These are phyloP conservation scores for Microtus ochrogaster DNA, from an alignment of 2,113 vertebrate genomes.

Conservation along the genomic window DNA sequence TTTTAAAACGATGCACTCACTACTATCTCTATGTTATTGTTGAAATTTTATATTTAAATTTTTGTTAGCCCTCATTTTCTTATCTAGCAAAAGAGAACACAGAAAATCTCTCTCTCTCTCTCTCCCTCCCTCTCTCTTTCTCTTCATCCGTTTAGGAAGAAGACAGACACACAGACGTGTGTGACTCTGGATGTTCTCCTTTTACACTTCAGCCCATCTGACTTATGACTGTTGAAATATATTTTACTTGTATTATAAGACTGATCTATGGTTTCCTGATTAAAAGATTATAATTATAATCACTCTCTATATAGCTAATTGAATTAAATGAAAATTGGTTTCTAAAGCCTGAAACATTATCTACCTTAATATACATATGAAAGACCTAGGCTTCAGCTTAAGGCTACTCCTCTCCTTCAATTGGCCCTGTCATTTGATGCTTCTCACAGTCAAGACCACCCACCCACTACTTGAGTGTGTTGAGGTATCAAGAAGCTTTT, in stretches of 20 bases:
- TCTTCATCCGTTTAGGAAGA: not conserved
- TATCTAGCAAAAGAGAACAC: not conserved
- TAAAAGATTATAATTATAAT: not conserved
- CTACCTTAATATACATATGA: not conserved
- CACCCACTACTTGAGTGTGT: not conserved
- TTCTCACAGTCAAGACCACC: not conserved
- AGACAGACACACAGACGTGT: too few species aligned
- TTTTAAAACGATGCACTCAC: not conserved
- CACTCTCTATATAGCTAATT: not conserved
- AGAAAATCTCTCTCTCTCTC: not conserved
- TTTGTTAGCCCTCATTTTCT: not conserved
- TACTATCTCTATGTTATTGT: not conserved
- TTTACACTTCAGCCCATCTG: not conserved
- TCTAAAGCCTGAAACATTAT: not conserved
- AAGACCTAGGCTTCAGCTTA: not conserved
- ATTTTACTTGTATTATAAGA: slow-evolving; percentile 11
- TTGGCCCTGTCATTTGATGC: not conserved
- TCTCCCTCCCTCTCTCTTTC: not conserved
- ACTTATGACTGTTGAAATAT: not conserved
- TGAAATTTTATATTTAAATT: slow-evolving; percentile 18
- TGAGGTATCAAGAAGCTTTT: not conserved
- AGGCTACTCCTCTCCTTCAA: not conserved
- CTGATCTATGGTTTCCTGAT: not conserved
- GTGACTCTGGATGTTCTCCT: not conserved
- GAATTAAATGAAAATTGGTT: slow-evolving; percentile 26